phyloP scores from a whole-genome alignment of 2,797 vertebrate species.

The Cheirogaleus major region DNA sequence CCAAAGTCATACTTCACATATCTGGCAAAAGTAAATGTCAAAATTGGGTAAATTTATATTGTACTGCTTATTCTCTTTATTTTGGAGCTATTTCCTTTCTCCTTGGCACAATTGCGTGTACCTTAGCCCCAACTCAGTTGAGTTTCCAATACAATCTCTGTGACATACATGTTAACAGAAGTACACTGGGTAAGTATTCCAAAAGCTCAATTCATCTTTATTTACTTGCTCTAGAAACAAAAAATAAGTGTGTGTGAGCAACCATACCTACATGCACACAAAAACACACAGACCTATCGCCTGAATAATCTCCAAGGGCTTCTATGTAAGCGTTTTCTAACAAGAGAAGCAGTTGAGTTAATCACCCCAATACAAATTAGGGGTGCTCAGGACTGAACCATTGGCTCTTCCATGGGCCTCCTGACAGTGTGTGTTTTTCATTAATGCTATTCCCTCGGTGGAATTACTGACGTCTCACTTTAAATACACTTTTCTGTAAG shows the following conservation, averaged over 20 bases:
- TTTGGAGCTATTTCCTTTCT: constrained; percentile 64
- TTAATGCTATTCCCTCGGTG: constrained; percentile 72
- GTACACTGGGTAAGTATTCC: neutral
- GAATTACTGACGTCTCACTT: constrained; percentile 81
- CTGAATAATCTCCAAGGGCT: constrained; percentile 8
- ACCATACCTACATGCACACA: neutral
- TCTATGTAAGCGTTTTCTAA: constrained; percentile 60
- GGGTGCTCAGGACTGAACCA: constrained; percentile 74
- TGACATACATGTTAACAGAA: neutral
- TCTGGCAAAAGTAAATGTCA: constrained; percentile 60
- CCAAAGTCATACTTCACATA: neutral
- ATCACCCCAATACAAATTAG: constrained; percentile 80
- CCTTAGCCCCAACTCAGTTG: neutral
- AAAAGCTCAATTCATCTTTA: constrained; percentile 33
- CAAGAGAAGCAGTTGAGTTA: constrained; percentile 75
- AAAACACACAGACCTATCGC: neutral
- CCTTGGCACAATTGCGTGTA: neutral
- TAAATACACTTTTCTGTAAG: constrained; percentile 81
- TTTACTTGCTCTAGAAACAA: constrained; percentile 27
- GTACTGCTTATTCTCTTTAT: constrained; percentile 60
- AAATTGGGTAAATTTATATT: constrained; percentile 47
- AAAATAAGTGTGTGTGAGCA: neutral
- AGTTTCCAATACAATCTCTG: constrained; percentile 23
- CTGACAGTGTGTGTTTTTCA: constrained; percentile 78
- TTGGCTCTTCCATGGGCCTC: constrained; percentile 75